Conservation (phyloP, 2,888 invertebrate species). For the Idaea dimidiata region DNA sequence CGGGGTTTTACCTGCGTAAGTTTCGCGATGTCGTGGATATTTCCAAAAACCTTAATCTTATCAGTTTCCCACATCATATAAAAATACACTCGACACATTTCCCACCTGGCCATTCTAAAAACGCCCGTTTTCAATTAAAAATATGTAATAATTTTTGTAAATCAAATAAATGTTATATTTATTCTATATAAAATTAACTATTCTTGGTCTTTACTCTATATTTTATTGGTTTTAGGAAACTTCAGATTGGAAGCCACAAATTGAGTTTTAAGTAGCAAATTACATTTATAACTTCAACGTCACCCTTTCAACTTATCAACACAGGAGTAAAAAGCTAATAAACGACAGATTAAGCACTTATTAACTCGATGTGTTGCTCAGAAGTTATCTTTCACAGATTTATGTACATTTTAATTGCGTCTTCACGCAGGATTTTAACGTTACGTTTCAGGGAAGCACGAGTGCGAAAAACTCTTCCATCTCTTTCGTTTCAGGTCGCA, state of each 20-base stretch:
- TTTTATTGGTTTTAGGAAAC: background rate
- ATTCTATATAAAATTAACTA: background rate
- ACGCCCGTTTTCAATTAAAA: too few species aligned
- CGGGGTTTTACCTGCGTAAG: too few species aligned
- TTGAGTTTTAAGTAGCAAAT: background rate
- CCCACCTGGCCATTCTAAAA: too few species aligned
- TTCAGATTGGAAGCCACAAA: background rate
- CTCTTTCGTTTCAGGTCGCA: constrained; percentile 55
- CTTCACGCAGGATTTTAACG: constrained; percentile 70
- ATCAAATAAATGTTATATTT: too few species aligned
- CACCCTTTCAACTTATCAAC: constrained; percentile 14
- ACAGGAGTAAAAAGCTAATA: constrained; percentile 39
- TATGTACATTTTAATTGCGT: constrained; percentile 76
- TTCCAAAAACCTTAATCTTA: too few species aligned
- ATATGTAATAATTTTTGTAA: too few species aligned
- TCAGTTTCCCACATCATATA: too few species aligned
- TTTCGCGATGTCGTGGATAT: too few species aligned
- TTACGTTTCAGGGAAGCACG: constrained; percentile 51
- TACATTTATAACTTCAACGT: background rate
- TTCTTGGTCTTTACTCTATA: background rate
- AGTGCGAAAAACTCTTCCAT: constrained; percentile 63
- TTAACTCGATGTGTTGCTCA: constrained; percentile 52
- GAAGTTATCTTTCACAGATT: constrained; percentile 62
- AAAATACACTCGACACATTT: too few species aligned
- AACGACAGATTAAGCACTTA: constrained; percentile 53